Evolutionary conservation across 2,888 invertebrate genomes (phyloP).

Genomic region (Erebia epiphron): DNA sequence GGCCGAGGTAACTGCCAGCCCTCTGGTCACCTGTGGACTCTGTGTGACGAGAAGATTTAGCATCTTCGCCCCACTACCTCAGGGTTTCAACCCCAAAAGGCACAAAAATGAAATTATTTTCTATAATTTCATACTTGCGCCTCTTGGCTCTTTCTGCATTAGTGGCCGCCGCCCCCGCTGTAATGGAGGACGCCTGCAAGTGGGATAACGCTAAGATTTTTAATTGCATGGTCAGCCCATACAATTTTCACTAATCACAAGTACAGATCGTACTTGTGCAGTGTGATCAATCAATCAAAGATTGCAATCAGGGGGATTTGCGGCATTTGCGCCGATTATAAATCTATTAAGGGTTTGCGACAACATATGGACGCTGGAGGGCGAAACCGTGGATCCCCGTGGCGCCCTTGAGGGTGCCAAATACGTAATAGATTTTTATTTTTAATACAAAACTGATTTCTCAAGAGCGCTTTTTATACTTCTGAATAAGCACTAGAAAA

Average conservation of each 20-base stretch:
- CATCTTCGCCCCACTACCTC: too few relatives aligned
- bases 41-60: too few relatives aligned
- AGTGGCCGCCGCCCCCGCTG: too few relatives aligned
- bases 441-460: slow-evolving; percentile 39
- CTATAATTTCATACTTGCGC: too few relatives aligned
- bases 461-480: slow-evolving; percentile 12
- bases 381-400: slow-evolving; percentile 54
- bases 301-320: slow-evolving; percentile 64
- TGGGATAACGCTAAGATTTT: too few relatives aligned
- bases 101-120: too few relatives aligned
- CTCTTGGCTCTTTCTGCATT: too few relatives aligned
- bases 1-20: too few relatives aligned
- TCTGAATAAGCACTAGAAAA: slow-evolving; percentile 8
- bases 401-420: slow-evolving; percentile 50
- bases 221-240: background rate
- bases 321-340: slow-evolving; percentile 71
- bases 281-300: slow-evolving; percentile 52
- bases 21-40: too few relatives aligned
- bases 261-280: slow-evolving; percentile 4
- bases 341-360: slow-evolving; percentile 65
- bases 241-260: background rate
- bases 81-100: too few relatives aligned
- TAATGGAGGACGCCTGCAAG: too few relatives aligned
- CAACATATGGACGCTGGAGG: slow-evolving; percentile 68
- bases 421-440: slow-evolving; percentile 45